Percentiles rank a stretch among this genome's conserved stretches.
Conservation (phyloP, 2,888 invertebrate genomes). For the Apantesis nais region DNA sequence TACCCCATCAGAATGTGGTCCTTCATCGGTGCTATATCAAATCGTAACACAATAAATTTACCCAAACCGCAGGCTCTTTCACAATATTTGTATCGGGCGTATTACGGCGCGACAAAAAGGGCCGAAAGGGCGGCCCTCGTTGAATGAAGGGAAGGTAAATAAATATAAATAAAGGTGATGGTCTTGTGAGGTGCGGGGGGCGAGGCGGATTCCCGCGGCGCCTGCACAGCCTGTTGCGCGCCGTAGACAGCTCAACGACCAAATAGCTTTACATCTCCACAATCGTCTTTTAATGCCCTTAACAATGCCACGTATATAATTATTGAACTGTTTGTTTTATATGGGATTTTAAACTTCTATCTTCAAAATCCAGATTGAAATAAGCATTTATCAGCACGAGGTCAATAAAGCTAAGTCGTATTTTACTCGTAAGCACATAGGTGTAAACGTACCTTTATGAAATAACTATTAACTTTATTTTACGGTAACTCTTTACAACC, state of each 20-base stretch:
- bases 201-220: slow-evolving; percentile 69
- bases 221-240: slow-evolving; percentile 47
- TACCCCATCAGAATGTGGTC: slow-evolving; percentile 58
- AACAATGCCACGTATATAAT: slow-evolving; percentile 11
- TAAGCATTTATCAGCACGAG: background rate
- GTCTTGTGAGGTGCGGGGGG: slow-evolving; percentile 58
- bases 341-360: background rate
- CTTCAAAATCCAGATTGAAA: background rate
- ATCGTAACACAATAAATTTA: slow-evolving; percentile 83
- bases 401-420: background rate
- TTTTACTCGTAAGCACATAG: background rate
- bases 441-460: background rate
- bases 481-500: slow-evolving; percentile 1
- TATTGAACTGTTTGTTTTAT: slow-evolving; percentile 8
- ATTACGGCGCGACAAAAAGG: slow-evolving; percentile 81
- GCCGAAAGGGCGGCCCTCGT: slow-evolving; percentile 83
- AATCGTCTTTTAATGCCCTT: slow-evolving; percentile 37
- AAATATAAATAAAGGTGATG: slow-evolving; percentile 85
- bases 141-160: slow-evolving; percentile 86
- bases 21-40: slow-evolving; percentile 70
- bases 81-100: slow-evolving; percentile 84
- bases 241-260: slow-evolving; percentile 38
- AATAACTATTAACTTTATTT: background rate
- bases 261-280: slow-evolving; percentile 31
- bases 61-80: slow-evolving; percentile 83